Conservation (phyloP, 2,113 vertebrate species). For the Salvelinus sp. region DNA sequence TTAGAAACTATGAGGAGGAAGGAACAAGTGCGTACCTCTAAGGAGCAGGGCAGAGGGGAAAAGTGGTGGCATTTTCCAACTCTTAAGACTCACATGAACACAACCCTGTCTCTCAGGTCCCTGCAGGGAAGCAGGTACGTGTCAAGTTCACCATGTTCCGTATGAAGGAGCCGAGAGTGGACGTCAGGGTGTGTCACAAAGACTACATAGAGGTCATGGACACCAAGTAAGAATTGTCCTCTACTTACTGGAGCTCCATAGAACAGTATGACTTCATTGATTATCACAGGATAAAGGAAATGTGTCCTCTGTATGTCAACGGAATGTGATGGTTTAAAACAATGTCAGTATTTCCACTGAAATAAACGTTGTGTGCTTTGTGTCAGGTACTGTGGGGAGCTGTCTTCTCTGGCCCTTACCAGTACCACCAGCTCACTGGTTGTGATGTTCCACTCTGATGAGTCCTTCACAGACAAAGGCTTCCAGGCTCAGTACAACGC, state of each 20-base stretch:
- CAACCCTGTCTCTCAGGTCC: slow-evolving; percentile 57
- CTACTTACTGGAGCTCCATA: background rate
- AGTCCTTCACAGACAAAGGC: slow-evolving; percentile 77
- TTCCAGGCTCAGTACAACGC: slow-evolving; percentile 68
- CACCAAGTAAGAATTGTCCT: slow-evolving; percentile 59
- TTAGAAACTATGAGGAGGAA: too few species aligned
- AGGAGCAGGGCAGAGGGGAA: too few species aligned
- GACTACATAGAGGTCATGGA: slow-evolving; percentile 72
- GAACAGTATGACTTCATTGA: too few species aligned
- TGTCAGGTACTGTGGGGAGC: slow-evolving; percentile 76
- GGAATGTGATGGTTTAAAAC: too few species aligned
- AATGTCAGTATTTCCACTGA: too few species aligned
- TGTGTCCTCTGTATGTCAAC: too few species aligned
- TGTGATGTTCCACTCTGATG: slow-evolving; percentile 73
- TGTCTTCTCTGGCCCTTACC: slow-evolving; percentile 53
- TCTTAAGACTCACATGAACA: too few species aligned
- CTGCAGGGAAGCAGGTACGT: slow-evolving; percentile 55
- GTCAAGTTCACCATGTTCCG: slow-evolving; percentile 75
- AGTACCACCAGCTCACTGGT: slow-evolving; percentile 52
- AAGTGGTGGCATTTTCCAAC: too few species aligned
- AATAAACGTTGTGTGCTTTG: background rate
- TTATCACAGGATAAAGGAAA: too few species aligned
- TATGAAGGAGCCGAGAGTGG: slow-evolving; percentile 75
- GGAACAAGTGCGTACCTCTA: background rate
- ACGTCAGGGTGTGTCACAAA: slow-evolving; percentile 66